Conservation (phyloP, 2,888 invertebrate genomes). For the Nomada lathburiana region DNA sequence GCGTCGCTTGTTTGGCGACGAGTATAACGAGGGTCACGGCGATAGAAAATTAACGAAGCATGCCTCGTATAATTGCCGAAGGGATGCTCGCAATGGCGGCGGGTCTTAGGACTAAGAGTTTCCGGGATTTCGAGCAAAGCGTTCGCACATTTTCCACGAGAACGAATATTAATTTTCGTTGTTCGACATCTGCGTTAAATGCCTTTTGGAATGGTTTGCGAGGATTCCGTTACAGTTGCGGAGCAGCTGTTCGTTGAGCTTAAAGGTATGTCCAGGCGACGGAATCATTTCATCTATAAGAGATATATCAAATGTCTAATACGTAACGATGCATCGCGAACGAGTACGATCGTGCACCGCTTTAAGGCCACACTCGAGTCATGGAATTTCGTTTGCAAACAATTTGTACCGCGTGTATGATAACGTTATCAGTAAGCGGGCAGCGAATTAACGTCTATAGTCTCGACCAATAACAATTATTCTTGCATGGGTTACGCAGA, state of each 20-base stretch:
- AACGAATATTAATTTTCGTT: not conserved
- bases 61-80: constrained; percentile 22
- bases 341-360: not conserved
- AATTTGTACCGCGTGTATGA: not conserved
- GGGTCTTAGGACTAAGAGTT: not conserved
- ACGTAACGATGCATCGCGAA: not conserved
- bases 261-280: not conserved
- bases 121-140: not conserved
- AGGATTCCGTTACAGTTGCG: not conserved
- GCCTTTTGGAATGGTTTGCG: not conserved
- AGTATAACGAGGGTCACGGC: constrained; percentile 15
- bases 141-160: not conserved
- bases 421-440: constrained; percentile 34
- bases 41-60: constrained; percentile 44
- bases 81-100: not conserved
- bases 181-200: not conserved
- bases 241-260: not conserved
- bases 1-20: constrained; percentile 23
- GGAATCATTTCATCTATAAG: too few relatives aligned
- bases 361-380: not conserved
- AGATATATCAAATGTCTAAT: too few relatives aligned
- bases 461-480: not conserved
- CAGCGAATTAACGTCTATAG: not conserved
- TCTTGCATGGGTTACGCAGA: too few relatives aligned
- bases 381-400: not conserved